Evolutionary conservation across 1,140 invertebrate genomes (phyloP), one percentile per base, ranked within the genome.

Genomic region (Ceratina australensis): DNA sequence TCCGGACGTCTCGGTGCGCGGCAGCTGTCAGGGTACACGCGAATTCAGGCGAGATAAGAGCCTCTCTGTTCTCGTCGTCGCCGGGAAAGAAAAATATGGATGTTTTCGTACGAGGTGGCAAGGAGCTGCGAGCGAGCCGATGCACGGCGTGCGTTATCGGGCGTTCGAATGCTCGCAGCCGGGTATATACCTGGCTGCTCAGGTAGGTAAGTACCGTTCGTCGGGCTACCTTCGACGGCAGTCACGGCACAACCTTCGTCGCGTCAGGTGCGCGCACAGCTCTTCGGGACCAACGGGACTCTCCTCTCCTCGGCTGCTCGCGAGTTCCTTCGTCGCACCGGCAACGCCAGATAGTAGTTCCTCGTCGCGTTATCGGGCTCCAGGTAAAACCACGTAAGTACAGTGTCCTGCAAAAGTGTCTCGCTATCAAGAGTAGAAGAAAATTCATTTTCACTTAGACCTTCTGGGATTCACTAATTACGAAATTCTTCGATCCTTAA

Each of bases 131-230:
- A 61, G 59, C 64, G 78, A 86, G 82, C n/a, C n/a, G n/a, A n/a
- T n/a, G n/a, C n/a, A n/a, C n/a, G n/a, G n/a, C n/a, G n/a, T 78
- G 75, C 82, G 73, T 77, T 82, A 76, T 77, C 74, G 80, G 68
- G 33, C 33, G 33, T 56, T 80, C 78, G 47, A 72, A 72, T 47
- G 68, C 72, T 81, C 78, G 33, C 42, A 63, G 80, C 15, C 78
- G 67, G 69, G 57, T 71, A 67, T 69, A 67, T 73, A 49, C 72
- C 26, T 76, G 78, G 63, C 72, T 78, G 75, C 76, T 80, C 72
- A 86, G 88, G 87, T 88, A 87, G 80, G 86, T 85, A 89, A 90
- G 88, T 90, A 90, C 89, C 89, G 89, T 90, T 89, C 67, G 81
- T 79, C 78, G 86, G 59, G 79, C 83, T 86, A 86, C 87, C 83